Conservation (phyloP, 2,113 vertebrate genomes). For the Sclerurus mexicanus region DNA sequence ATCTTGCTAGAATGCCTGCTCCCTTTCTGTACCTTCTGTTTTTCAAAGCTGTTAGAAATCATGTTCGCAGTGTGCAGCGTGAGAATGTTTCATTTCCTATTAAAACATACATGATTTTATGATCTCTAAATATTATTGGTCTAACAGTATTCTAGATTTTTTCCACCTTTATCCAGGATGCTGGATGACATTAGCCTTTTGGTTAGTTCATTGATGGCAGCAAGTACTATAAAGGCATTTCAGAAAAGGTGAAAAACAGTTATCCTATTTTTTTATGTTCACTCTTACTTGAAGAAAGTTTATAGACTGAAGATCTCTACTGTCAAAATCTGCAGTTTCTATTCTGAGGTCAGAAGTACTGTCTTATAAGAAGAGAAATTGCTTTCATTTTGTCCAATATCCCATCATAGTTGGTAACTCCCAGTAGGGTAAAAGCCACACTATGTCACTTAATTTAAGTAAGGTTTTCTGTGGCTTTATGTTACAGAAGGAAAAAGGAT, state of each 20-base stretch:
- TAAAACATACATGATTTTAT: not conserved
- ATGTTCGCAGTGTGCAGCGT: not conserved
- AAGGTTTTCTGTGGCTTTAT: not conserved
- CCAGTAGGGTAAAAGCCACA: not conserved
- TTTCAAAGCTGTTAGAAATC: not conserved
- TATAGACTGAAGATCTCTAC: not conserved
- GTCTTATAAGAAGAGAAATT: not conserved
- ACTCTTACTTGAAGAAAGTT: not conserved
- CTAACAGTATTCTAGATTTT: not conserved
- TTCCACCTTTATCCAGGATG: not conserved
- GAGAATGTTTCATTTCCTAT: not conserved
- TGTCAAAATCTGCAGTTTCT: not conserved
- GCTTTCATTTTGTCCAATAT: not conserved
- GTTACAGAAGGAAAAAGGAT: not conserved
- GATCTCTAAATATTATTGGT: not conserved
- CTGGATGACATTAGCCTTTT: not conserved
- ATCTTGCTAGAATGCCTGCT: not conserved
- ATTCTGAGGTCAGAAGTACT: not conserved
- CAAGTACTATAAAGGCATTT: not conserved
- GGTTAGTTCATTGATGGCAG: not conserved
- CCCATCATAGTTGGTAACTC: not conserved
- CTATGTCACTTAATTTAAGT: not conserved
- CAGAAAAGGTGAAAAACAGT: not conserved
- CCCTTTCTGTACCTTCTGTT: not conserved
- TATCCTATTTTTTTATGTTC: not conserved